Evolutionary conservation across 1,140 invertebrate genomes (phyloP), one percentile per base, ranked within the genome.

Genomic region (Saxidomus purpurata): DNA sequence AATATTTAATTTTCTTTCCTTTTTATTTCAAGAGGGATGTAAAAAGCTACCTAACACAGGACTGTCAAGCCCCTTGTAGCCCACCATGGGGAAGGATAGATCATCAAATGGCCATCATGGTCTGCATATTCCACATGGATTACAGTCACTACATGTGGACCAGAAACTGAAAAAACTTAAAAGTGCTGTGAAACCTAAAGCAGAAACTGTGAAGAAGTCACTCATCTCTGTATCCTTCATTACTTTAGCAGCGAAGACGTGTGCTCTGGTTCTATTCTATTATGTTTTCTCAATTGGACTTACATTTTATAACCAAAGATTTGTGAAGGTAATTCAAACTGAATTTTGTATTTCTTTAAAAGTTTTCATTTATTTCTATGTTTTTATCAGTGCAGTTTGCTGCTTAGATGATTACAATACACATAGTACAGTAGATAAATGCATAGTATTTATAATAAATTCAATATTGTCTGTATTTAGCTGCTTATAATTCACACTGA

Each of bases 291-390:
- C 98, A 11, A 98, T 99, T 93, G 97, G 98, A 80, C 97, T 99
- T n/a, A 99, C 98, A 25, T 99, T 99, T 96, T 99, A 99, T 95
- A 98, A 99, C 95, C 97, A 98, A 97, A 98, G 98, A 97, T 97
- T 99, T 90, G 97, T 98, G 90, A 97, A 98, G 96, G 98, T 98
- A 96, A 43, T 43, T 43, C 15, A 43, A 8, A 43, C 43, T 43
- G 15, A 43, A n/a, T n/a, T n/a, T n/a, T n/a, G n/a, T n/a, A n/a
- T n/a, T n/a, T n/a, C n/a, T n/a, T n/a, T n/a, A n/a, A n/a, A n/a
- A n/a, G n/a, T n/a, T n/a, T n/a, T n/a, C n/a, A n/a, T n/a, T n/a
- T n/a, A n/a, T n/a, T n/a, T n/a, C n/a, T n/a, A n/a, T n/a, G n/a
- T n/a, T n/a, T n/a, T n/a, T n/a, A n/a, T n/a, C n/a, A n/a, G n/a